Percentiles rank a stretch among this genome's conserved stretches.
These are phyloP conservation scores for Ctenicera cuprea DNA, from an alignment of 2,888 invertebrate genomes.

Conservation along the genomic window DNA sequence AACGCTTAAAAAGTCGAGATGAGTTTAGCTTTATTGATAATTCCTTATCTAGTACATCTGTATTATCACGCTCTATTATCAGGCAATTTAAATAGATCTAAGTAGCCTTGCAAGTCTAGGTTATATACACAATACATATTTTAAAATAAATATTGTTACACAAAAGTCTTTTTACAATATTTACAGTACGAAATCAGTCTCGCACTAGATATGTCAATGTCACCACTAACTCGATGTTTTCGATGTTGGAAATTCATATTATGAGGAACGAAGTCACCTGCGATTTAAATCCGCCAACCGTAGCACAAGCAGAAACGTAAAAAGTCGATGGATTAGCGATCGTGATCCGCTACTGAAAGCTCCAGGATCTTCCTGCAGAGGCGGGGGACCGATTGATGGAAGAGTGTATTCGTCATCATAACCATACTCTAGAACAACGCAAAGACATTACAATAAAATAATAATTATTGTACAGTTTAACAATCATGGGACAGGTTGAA, in stretches of 20 bases:
- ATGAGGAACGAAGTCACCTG: conserved; percentile 51
- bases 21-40: conserved; percentile 51
- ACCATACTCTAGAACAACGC: conserved; percentile 68
- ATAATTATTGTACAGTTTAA: neutral
- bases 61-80: conserved; percentile 53
- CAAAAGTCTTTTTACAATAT: conserved; percentile 61
- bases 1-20: conserved; percentile 50
- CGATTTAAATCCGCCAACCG: conserved; percentile 47
- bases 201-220: conserved; percentile 63
- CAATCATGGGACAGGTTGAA: neutral
- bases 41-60: conserved; percentile 48
- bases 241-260: conserved; percentile 46
- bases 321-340: conserved; percentile 48
- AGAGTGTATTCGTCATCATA: conserved; percentile 71
- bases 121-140: conserved; percentile 49
- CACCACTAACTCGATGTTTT: conserved; percentile 54
- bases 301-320: conserved; percentile 42
- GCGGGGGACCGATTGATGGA: conserved; percentile 70
- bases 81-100: conserved; percentile 48
- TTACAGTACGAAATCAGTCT: conserved; percentile 65
- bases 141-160: conserved; percentile 52
- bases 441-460: neutral
- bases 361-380: conserved; percentile 70
- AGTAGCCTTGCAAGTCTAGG: conserved; percentile 49
- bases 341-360: conserved; percentile 48